Conservation (phyloP, 2,888 invertebrate species). For the Rhynchonema sp. region DNA sequence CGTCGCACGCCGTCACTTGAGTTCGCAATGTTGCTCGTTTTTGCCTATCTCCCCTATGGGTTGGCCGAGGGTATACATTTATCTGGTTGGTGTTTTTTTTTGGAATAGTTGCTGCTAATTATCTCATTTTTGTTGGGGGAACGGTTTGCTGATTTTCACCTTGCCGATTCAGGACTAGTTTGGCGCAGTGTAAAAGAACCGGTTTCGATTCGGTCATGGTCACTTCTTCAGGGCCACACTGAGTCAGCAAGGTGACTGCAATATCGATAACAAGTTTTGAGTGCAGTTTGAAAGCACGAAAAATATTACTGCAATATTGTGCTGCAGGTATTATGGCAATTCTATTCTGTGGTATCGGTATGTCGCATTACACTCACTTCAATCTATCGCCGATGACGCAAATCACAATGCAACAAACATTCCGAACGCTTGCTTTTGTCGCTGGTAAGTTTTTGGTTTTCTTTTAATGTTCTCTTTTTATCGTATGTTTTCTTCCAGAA, state of each 20-base stretch:
- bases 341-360: constrained; percentile 90
- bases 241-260: too few species aligned
- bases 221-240: too few species aligned
- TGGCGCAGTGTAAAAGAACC: too few species aligned
- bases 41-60: constrained; percentile 93
- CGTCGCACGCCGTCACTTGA: constrained; percentile 91
- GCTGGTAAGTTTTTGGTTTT: constrained; percentile 38
- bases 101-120: background rate
- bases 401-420: constrained; percentile 96
- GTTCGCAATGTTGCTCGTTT: constrained; percentile 93
- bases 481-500: constrained; percentile 37
- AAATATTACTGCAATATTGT: constrained; percentile 3
- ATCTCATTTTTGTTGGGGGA: background rate
- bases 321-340: constrained; percentile 87
- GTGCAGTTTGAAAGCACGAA: too few species aligned
- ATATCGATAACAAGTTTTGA: too few species aligned
- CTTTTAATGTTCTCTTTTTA: background rate
- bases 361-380: constrained; percentile 98
- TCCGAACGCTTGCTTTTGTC: constrained; percentile 87
- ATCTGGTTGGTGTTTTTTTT: constrained; percentile 45
- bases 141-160: too few species aligned
- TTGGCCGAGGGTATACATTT: constrained; percentile 86
- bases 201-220: too few species aligned
- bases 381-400: constrained; percentile 94
- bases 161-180: too few species aligned